Evolutionary conservation across 2,113 vertebrate species (phyloP).

Genomic region (Plecotus auritus): DNA sequence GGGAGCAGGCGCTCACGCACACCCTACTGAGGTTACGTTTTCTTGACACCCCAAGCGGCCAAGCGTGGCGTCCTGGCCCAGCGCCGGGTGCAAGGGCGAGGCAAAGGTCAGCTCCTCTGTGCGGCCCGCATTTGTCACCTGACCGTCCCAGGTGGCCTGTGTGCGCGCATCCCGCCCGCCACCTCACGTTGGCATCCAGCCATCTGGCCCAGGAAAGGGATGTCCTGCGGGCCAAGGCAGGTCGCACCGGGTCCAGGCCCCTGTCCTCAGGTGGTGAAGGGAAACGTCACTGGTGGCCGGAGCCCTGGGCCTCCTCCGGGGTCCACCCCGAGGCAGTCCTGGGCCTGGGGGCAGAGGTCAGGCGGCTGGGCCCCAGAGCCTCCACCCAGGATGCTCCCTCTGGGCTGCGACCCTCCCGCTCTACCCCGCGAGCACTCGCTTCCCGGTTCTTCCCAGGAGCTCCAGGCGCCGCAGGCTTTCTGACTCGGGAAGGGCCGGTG

Average conservation of each 20-base stretch:
- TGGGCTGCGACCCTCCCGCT: not conserved
- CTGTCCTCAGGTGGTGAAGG: not conserved
- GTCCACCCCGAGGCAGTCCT: too few species aligned
- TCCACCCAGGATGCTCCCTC: not conserved
- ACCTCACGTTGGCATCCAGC: not conserved
- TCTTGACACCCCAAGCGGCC: not conserved
- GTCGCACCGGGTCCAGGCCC: not conserved
- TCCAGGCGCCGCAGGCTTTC: not conserved
- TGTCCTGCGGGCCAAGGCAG: too few species aligned
- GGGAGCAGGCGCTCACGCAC: conserved; percentile 75
- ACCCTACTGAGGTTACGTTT: conserved; percentile 77
- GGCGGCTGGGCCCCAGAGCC: not conserved
- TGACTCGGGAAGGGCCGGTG: not conserved
- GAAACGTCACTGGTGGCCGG: not conserved
- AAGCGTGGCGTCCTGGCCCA: not conserved
- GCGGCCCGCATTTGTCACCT: not conserved
- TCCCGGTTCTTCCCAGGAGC: rapidly evolving
- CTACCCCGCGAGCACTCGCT: rapidly evolving
- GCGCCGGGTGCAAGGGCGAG: not conserved
- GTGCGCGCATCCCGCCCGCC: rapidly evolving
- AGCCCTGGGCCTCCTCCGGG: rapidly evolving
- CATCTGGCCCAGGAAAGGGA: not conserved
- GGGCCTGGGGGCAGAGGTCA: not conserved
- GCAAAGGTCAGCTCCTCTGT: not conserved
- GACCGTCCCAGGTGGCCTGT: rapidly evolving